Conservation (phyloP, 1,140 invertebrate genomes). For the Tetramorium parvispinum region DNA sequence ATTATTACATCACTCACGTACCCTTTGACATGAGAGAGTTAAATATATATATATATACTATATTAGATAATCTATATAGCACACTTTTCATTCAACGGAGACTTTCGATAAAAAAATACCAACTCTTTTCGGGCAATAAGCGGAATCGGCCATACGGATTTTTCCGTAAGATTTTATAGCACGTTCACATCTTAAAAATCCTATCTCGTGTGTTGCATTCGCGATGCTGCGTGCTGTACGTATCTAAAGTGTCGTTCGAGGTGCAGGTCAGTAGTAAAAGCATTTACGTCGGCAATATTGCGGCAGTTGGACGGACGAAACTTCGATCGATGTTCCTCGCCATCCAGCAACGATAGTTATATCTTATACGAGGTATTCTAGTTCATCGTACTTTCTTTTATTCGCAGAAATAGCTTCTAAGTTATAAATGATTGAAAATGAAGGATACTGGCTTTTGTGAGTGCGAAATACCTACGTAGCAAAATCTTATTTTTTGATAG, state of each 20-base stretch:
- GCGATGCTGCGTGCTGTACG: not conserved
- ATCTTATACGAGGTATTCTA: conserved; percentile 9
- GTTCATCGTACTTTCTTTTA: conserved; percentile 7
- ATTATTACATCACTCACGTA: not conserved
- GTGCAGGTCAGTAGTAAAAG: conserved; percentile 67
- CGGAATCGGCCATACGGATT: not conserved
- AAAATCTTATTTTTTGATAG: not conserved
- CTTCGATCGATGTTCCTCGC: conserved; percentile 15
- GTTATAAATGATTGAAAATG: not conserved
- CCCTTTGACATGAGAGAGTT: not conserved
- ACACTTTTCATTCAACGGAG: not conserved
- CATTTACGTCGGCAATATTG: conserved; percentile 69
- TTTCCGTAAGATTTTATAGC: conserved; percentile 1
- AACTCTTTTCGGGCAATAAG: not conserved
- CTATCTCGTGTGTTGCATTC: conserved; percentile 2
- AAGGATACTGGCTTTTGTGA: not conserved
- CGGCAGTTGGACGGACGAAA: conserved; percentile 19
- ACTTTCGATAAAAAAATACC: not conserved
- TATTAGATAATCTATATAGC: not conserved
- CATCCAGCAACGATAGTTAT: conserved; percentile 10
- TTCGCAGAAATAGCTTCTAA: conserved; percentile 1
- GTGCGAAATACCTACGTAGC: not conserved
- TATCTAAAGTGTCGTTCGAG: conserved; percentile 13
- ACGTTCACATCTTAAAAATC: conserved; percentile 15
- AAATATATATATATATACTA: conserved; percentile 3